Conservation (phyloP, 2,888 invertebrate genomes). For the Saturnia pavonia region DNA sequence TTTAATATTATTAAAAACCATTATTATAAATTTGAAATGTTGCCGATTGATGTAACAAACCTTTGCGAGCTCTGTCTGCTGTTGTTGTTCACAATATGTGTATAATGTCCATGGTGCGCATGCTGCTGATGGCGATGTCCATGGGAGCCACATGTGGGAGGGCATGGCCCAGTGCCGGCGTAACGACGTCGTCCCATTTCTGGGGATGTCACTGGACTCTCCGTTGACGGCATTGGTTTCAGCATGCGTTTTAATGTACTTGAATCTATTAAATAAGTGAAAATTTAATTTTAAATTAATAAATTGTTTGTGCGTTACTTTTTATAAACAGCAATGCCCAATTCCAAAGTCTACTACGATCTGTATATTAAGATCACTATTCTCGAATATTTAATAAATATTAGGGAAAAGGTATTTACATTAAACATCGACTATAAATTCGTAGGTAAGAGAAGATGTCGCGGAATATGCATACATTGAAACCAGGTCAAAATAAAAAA, state of each 20-base stretch:
- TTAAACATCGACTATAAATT: no score
- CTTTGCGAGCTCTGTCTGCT: conserved; percentile 86
- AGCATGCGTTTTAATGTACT: conserved; percentile 96
- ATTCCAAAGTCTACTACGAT: not conserved
- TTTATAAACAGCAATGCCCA: not conserved
- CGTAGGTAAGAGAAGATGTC: no score
- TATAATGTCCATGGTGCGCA: conserved; percentile 67
- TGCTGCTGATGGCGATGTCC: conserved; percentile 83
- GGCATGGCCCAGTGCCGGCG: conserved; percentile 79
- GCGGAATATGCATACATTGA: no score
- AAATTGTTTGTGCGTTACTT: not conserved
- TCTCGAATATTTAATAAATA: no score
- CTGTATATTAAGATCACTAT: no score
- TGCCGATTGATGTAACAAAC: conserved; percentile 56
- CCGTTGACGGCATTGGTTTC: conserved; percentile 95
- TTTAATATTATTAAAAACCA: no score
- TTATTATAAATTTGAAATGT: not conserved
- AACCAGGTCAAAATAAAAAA: no score
- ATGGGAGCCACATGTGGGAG: conserved; percentile 84
- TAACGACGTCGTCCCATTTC: conserved; percentile 93
- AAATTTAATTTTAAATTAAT: not conserved
- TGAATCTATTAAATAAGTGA: conserved; percentile 82
- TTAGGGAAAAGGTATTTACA: no score
- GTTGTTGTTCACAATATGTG: conserved; percentile 80
- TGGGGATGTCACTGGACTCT: conserved; percentile 94